Evolutionary conservation across 2,113 vertebrate species (phyloP), one percentile per base, ranked within the genome.

Genomic region (Uropsilus gracilis): DNA sequence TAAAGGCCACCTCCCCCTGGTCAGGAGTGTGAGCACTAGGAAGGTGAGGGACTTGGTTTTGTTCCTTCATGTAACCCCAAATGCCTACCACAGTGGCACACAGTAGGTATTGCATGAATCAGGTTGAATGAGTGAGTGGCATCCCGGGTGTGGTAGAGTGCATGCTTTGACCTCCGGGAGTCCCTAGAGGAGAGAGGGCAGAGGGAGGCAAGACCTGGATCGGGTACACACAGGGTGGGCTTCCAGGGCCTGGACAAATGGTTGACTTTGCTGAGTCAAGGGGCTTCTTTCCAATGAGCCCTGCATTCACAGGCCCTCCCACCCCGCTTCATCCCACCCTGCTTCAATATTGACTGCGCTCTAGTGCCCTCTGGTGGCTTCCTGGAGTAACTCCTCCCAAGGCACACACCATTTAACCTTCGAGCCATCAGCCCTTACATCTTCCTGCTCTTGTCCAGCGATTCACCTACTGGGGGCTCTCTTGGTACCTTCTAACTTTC

Each of bases 321-420:
- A 3, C 16, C n/a, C 63, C 2, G 2, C 3, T 0, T 5, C 17
- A 0, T 1, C 16, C 1, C 6, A 32, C 0, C 6, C 34, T 0
- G 2, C 72, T 17, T 2, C 28, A 0, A 30, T 1, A 0, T 18
- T 8, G 2, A 17, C 32, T 75, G 73, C 0, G 8, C 82, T 84
- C 72, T 89, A 71, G 86, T 53, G 89, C 89, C 87, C 89, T 81
- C 96, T 95, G 75, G 73, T 84, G 95, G 78, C 24, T 50, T 26
- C 37, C 4, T 0, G 34, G 48, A 72, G 73, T 28, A 3, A 32
- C 28, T 85, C 68, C 55, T 39, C 59, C 81, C 39, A 71, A 57
- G 34, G 28, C 24, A 11, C 8, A 8, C 0, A 0, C 30, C 1
- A 1, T 28, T 69, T 61, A 12, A 44, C 20, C 46, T 86, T 17